Evolutionary conservation across 1,140 invertebrate species (phyloP).

Genomic region (Danaus plexippus): DNA sequence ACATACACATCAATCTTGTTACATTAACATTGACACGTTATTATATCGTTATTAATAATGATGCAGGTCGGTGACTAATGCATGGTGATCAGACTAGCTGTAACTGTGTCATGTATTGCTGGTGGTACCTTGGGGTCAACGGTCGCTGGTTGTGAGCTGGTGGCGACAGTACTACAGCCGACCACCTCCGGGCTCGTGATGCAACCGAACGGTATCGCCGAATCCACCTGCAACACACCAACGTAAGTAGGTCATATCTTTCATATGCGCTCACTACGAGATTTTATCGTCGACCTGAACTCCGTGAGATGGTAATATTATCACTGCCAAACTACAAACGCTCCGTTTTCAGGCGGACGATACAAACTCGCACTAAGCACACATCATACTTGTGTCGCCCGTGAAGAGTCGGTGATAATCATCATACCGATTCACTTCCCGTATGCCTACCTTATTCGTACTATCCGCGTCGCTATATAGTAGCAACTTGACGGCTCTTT

Average conservation of each 20-base stretch:
- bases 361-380: too few species aligned
- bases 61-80: constrained; percentile 37
- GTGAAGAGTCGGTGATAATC: too few species aligned
- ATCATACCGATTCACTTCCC: constrained; percentile 8
- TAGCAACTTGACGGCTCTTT: constrained; percentile 39
- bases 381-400: too few species aligned
- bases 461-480: constrained; percentile 28
- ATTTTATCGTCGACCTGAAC: too few species aligned
- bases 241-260: constrained; percentile 15
- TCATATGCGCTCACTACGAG: too few species aligned
- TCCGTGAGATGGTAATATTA: too few species aligned
- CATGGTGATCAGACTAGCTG: neutral
- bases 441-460: constrained; percentile 1
- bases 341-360: too few species aligned
- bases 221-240: constrained; percentile 52
- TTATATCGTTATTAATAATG: constrained; percentile 17
- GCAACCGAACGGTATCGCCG: constrained; percentile 65
- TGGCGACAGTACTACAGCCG: constrained; percentile 55
- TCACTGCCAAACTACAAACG: too few species aligned
- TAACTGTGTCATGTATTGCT: too few species aligned
- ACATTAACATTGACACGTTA: too few species aligned
- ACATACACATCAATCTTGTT: too few species aligned
- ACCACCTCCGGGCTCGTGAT: constrained; percentile 66
- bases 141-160: constrained; percentile 40
- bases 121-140: constrained; percentile 55